Percentiles rank a stretch among this genome's conserved stretches.
Evolutionary conservation across 2,797 vertebrate genomes (phyloP).

Genomic region (Dryobates pubescens): DNA sequence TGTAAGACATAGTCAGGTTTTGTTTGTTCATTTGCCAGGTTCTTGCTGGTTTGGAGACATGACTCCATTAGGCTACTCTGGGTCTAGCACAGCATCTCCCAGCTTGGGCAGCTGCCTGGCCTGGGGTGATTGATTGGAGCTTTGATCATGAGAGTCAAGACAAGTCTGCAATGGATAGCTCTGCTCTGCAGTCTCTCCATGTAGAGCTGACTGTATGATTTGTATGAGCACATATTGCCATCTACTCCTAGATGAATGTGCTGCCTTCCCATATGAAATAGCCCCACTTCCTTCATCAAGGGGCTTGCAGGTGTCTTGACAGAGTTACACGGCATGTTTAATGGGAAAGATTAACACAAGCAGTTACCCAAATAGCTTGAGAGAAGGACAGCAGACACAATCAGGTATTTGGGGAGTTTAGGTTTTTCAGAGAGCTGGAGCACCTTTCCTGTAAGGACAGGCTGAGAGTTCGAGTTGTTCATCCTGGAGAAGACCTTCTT

Average conservation of each 20-base stretch:
- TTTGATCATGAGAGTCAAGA: background rate
- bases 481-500: too few relatives aligned
- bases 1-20: background rate
- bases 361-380: background rate
- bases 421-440: too few relatives aligned
- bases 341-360: background rate
- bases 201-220: background rate
- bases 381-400: background rate
- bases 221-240: background rate
- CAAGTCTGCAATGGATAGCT: background rate
- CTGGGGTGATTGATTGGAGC: background rate
- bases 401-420: too few relatives aligned
- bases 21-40: slow-evolving; percentile 6
- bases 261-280: background rate
- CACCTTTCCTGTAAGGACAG: too few relatives aligned
- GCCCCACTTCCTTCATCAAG: background rate
- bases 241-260: background rate
- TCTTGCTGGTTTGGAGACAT: background rate
- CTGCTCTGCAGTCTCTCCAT: background rate
- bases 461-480: too few relatives aligned
- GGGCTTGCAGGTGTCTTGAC: background rate
- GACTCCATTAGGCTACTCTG: background rate
- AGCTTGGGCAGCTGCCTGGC: slow-evolving; percentile 1
- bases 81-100: background rate
- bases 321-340: background rate